Evolutionary conservation across 1,140 invertebrate genomes (phyloP).

Genomic region (Sarcophaga bullata): DNA sequence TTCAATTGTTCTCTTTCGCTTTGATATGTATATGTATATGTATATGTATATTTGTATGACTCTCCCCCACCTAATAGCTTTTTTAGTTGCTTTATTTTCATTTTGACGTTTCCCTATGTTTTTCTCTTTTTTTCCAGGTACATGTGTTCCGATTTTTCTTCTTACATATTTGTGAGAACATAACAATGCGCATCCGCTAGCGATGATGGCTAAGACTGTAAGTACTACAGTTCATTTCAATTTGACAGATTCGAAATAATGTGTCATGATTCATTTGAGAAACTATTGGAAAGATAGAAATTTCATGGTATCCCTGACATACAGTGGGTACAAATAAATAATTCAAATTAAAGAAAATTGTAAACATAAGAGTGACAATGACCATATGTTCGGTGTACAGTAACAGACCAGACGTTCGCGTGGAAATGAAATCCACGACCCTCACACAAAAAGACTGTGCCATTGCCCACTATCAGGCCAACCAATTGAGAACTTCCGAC

Average conservation of each 20-base stretch:
- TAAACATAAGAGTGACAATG: too few relatives aligned
- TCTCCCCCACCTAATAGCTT: background rate
- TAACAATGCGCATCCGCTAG: background rate
- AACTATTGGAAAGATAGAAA: background rate
- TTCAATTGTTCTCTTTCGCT: background rate
- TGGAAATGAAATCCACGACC: too few relatives aligned
- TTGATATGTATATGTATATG: background rate
- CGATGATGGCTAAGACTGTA: background rate
- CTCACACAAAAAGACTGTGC: too few relatives aligned
- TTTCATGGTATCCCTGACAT: background rate
- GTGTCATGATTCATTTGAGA: background rate
- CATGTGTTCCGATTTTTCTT: conserved; percentile 6
- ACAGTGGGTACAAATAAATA: background rate
- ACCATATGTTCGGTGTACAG: too few relatives aligned
- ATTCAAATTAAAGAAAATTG: too few relatives aligned
- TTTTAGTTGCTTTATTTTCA: background rate
- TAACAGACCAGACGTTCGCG: too few relatives aligned
- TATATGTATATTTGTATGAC: background rate
- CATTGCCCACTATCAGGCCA: too few relatives aligned
- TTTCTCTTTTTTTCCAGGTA: background rate
- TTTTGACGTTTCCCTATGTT: background rate
- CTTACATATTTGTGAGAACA: background rate
- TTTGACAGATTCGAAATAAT: background rate
- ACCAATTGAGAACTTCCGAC: too few relatives aligned
- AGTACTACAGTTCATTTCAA: conserved; percentile 3